These are phyloP conservation scores for Cygnus atratus DNA, from an alignment of 2,113 vertebrate species.

Conservation along the genomic window DNA sequence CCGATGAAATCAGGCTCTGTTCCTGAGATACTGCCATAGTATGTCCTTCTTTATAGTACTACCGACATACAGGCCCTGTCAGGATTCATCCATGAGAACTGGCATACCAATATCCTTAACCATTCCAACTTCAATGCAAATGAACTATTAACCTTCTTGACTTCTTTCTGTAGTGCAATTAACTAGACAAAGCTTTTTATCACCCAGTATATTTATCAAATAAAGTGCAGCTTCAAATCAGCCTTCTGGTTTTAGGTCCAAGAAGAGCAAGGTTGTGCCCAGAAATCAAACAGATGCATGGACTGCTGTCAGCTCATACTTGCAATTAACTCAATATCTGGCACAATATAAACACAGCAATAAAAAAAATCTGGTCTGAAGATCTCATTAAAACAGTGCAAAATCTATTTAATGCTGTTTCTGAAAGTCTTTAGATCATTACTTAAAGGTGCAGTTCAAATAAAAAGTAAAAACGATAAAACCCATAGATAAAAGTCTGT, in stretches of 20 bases:
- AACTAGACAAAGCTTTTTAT: neutral
- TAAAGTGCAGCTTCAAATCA: neutral
- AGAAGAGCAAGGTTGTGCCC: neutral
- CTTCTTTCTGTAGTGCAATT: neutral
- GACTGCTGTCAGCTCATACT: neutral
- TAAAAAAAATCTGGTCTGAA: neutral
- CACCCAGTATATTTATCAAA: neutral
- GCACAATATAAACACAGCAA: neutral
- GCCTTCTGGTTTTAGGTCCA: neutral
- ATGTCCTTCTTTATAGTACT: neutral
- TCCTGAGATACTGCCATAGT: neutral
- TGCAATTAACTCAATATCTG: neutral
- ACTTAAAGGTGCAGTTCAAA: neutral
- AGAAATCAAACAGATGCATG: accelerated
- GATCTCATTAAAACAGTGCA: neutral
- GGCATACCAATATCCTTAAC: neutral
- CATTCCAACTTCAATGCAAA: neutral
- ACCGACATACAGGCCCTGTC: too few species aligned
- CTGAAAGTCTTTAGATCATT: neutral
- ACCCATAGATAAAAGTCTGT: neutral
- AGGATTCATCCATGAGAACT: neutral
- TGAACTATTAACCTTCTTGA: neutral
- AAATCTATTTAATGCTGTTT: neutral
- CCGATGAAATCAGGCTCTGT: too few species aligned
- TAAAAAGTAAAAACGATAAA: neutral